phyloP scores from a whole-genome alignment of 2,797 vertebrate species.

The Liasis olivaceus region DNA sequence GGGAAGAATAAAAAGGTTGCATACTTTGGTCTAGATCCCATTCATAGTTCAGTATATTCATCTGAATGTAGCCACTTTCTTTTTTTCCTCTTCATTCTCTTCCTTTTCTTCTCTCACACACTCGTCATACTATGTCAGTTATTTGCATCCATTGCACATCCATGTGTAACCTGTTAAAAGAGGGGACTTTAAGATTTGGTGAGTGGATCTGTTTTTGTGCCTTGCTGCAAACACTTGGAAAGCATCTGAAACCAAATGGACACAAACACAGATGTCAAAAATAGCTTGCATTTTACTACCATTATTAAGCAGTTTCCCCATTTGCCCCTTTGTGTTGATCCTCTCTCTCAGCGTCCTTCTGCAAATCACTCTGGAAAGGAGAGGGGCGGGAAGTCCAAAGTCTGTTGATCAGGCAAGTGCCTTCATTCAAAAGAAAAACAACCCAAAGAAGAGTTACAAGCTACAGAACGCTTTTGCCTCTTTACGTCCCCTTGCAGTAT shows the following conservation, averaged over 20 bases:
- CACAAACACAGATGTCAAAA: conserved; percentile 83
- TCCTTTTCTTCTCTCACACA: conserved; percentile 19
- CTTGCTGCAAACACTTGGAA: conserved; percentile 81
- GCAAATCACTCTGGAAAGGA: conserved; percentile 74
- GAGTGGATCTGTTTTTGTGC: conserved; percentile 78
- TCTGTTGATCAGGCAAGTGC: conserved; percentile 73
- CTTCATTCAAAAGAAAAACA: conserved; percentile 77
- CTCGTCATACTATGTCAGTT: conserved; percentile 72
- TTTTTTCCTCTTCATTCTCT: neutral
- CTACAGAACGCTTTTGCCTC: conserved; percentile 63
- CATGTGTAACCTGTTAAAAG: conserved; percentile 71
- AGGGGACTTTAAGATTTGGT: conserved; percentile 67
- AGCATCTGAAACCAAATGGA: conserved; percentile 80
- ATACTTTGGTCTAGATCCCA: neutral
- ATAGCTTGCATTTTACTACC: conserved; percentile 81
- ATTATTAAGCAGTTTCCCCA: conserved; percentile 83
- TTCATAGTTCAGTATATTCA: neutral
- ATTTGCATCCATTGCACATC: conserved; percentile 57
- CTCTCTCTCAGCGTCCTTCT: conserved; percentile 75
- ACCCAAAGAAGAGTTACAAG: conserved; percentile 68
- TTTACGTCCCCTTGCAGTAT: conserved; percentile 60
- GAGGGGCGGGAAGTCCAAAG: conserved; percentile 68
- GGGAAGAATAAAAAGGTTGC: neutral
- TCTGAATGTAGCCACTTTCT: neutral
- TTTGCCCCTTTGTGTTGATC: conserved; percentile 80